phyloP scores from a whole-genome alignment of 2,797 vertebrate species.

The Distichodus sexfasciatus region DNA sequence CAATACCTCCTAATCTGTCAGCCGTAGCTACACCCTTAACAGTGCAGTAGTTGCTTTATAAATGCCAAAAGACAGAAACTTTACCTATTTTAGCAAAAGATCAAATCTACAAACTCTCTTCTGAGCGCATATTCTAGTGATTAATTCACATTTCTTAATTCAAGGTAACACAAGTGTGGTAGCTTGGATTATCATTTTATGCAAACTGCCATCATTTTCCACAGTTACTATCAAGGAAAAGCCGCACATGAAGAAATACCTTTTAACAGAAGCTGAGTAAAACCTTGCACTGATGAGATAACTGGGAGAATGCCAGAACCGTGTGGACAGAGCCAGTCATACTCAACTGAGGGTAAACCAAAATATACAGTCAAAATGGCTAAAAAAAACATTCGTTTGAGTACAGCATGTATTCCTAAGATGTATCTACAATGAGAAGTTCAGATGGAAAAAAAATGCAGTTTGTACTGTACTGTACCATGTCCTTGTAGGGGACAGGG shows the following conservation, averaged over 20 bases:
- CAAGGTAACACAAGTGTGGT: too few relatives aligned
- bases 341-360: slow-evolving; percentile 64
- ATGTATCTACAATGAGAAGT: too few relatives aligned
- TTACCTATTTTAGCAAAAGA: too few relatives aligned
- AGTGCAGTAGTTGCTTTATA: too few relatives aligned
- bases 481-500: slow-evolving; percentile 89
- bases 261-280: slow-evolving; percentile 59
- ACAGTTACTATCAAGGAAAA: not conserved
- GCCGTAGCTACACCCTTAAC: too few relatives aligned
- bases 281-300: slow-evolving; percentile 44
- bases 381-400: not conserved
- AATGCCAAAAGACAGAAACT: too few relatives aligned
- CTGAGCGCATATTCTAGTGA: too few relatives aligned
- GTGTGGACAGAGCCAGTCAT: slow-evolving; percentile 71
- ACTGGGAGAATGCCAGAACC: slow-evolving; percentile 68
- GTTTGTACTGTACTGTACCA: slow-evolving; percentile 65
- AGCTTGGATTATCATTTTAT: too few relatives aligned
- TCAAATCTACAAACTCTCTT: too few relatives aligned
- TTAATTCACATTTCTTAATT: too few relatives aligned
- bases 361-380: not conserved
- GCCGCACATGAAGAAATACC: slow-evolving; percentile 55
- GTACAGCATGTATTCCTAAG: not conserved
- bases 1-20: too few relatives aligned
- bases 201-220: not conserved
- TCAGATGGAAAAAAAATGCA: too few relatives aligned